Conservation (phyloP, 2,113 vertebrate species). For the Tragelaphus imberbis region DNA sequence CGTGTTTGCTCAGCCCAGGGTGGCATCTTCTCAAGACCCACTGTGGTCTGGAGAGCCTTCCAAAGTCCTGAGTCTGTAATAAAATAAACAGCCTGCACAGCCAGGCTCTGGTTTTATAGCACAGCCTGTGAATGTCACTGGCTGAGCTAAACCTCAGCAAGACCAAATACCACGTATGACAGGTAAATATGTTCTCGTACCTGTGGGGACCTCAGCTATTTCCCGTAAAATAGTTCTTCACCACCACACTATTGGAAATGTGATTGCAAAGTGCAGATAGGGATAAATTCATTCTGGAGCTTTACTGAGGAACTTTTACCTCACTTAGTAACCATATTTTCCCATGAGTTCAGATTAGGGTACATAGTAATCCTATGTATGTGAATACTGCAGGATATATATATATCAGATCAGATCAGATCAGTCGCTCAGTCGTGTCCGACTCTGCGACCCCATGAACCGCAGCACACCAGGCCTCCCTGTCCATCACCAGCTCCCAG, state of each 20-base stretch:
- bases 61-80: conserved; percentile 48
- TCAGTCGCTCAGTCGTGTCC: too few species aligned
- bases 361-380: neutral
- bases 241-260: neutral
- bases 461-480: too few species aligned
- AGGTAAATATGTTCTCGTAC: neutral
- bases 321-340: neutral
- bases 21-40: conserved; percentile 67
- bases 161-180: neutral
- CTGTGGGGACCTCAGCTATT: neutral
- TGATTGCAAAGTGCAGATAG: neutral
- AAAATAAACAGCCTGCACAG: conserved; percentile 53
- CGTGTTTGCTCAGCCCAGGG: conserved; percentile 24
- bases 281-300: neutral
- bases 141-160: conserved; percentile 57
- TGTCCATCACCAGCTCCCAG: too few species aligned
- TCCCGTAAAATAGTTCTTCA: neutral
- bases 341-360: neutral
- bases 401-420: too few species aligned
- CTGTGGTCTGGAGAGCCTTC: conserved; percentile 59
- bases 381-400: neutral
- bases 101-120: neutral
- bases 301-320: neutral
- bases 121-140: conserved; percentile 38
- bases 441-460: too few species aligned